Evolutionary conservation across 92 coral and sea anemone genomes (phyloP).

Genomic region (Epizoanthus ramosus): DNA sequence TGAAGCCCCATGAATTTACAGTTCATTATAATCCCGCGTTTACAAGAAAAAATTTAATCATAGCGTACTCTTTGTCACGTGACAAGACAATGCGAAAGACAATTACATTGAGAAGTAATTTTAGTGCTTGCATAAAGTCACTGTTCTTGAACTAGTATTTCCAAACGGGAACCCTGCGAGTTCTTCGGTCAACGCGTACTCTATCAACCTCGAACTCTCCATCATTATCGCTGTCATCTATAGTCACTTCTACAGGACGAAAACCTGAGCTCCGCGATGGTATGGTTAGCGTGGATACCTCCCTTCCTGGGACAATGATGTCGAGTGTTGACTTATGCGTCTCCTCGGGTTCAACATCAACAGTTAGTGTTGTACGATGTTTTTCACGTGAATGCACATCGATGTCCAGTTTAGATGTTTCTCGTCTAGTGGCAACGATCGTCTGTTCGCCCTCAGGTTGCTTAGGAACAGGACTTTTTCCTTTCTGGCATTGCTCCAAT

Average conservation of each 20-base stretch:
- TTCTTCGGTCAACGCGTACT: conserved; percentile 62
- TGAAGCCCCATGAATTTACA: no score
- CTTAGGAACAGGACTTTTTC: background rate
- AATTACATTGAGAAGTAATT: no score
- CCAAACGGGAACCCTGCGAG: conserved; percentile 68
- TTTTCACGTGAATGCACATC: conserved; percentile 68
- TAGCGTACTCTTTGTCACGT: no score
- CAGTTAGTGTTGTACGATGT: conserved; percentile 74
- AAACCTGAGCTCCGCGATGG: conserved; percentile 63
- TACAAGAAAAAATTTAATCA: no score
- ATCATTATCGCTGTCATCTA: conserved; percentile 69
- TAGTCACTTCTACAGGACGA: conserved; percentile 74
- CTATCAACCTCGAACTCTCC: conserved; percentile 74
- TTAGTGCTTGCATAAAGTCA: no score
- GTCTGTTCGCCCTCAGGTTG: conserved; percentile 4
- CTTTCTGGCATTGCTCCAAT: conserved; percentile 35
- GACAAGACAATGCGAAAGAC: no score
- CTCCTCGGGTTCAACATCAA: conserved; percentile 64
- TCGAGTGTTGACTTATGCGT: conserved; percentile 57
- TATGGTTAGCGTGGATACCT: conserved; percentile 51
- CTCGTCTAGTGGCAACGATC: conserved; percentile 29
- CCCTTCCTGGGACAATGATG: conserved; percentile 60
- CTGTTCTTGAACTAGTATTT: conserved; percentile 56
- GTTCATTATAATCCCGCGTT: no score
- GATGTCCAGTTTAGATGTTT: conserved; percentile 70